phyloP scores from a whole-genome alignment of 1,140 invertebrate genomes.

The Parasteatoda tepidariorum region DNA sequence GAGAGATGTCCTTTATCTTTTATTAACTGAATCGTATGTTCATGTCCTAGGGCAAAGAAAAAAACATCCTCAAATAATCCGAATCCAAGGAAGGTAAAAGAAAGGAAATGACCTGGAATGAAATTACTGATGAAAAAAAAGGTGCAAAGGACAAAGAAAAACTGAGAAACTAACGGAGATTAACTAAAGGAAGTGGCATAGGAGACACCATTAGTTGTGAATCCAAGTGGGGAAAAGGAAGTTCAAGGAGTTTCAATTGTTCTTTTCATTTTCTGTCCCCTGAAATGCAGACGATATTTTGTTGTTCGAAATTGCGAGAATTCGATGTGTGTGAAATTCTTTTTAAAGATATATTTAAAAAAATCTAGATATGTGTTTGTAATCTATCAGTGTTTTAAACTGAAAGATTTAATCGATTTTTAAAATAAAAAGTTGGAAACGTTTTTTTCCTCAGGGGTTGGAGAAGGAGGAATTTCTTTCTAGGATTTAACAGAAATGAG shows the following conservation, averaged over 20 bases:
- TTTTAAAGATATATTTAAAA: too few species aligned
- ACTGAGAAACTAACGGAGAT: conserved; percentile 56
- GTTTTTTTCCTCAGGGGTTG: too few species aligned
- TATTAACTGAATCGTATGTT: background rate
- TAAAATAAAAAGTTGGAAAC: too few species aligned
- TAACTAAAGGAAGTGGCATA: conserved; percentile 57
- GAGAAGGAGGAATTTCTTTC: too few species aligned
- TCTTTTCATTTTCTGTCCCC: conserved; percentile 4
- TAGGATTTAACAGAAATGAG: too few species aligned
- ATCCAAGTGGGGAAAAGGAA: conserved; percentile 53
- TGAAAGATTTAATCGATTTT: too few species aligned
- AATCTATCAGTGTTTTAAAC: too few species aligned
- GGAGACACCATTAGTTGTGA: conserved; percentile 59
- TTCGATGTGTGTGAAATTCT: too few species aligned
- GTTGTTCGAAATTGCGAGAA: too few species aligned
- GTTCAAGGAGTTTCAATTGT: conserved; percentile 35
- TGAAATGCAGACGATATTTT: background rate
- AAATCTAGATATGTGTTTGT: too few species aligned
- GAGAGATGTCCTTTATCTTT: too few species aligned
- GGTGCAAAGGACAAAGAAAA: conserved; percentile 48
- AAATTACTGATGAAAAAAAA: conserved; percentile 50
- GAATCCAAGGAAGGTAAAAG: background rate
- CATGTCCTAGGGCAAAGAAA: background rate
- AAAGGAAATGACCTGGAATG: conserved; percentile 53
- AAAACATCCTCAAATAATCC: conserved; percentile 49